Evolutionary conservation across 2,888 invertebrate species (phyloP).

Genomic region (Phortica okadai): DNA sequence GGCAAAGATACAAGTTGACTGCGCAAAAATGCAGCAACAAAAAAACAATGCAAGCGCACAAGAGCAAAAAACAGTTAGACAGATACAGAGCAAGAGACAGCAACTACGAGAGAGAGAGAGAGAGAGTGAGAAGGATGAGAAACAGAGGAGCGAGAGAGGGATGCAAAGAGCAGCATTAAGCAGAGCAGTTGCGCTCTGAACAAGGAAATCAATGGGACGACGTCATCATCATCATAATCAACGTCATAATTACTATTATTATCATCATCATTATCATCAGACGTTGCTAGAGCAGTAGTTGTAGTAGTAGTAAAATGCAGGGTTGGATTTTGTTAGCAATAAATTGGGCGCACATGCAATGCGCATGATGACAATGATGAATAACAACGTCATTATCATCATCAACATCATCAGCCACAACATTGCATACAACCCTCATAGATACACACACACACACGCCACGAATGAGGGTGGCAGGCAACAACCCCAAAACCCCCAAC

Average conservation of each 20-base stretch:
- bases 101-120: neutral
- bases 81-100: neutral
- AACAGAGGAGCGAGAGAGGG: neutral
- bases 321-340: neutral
- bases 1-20: neutral
- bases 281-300: neutral
- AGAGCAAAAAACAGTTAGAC: neutral
- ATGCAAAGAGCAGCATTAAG: neutral
- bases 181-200: neutral
- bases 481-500: constrained; percentile 7
- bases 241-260: too few species aligned
- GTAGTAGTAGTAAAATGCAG: constrained; percentile 1
- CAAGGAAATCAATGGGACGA: too few species aligned
- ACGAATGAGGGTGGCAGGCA: constrained; percentile 19
- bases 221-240: too few species aligned
- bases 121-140: neutral
- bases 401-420: constrained; percentile 13
- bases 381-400: constrained; percentile 4
- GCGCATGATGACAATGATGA: constrained; percentile 2
- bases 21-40: constrained; percentile 29
- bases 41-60: constrained; percentile 6
- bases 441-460: neutral
- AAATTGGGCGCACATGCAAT: constrained; percentile 25
- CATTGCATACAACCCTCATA: constrained; percentile 21
- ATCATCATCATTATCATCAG: too few species aligned